Evolutionary conservation across 1,140 invertebrate species (phyloP), one percentile per base, ranked within the genome.

Genomic region (Homalodisca vitripennis): DNA sequence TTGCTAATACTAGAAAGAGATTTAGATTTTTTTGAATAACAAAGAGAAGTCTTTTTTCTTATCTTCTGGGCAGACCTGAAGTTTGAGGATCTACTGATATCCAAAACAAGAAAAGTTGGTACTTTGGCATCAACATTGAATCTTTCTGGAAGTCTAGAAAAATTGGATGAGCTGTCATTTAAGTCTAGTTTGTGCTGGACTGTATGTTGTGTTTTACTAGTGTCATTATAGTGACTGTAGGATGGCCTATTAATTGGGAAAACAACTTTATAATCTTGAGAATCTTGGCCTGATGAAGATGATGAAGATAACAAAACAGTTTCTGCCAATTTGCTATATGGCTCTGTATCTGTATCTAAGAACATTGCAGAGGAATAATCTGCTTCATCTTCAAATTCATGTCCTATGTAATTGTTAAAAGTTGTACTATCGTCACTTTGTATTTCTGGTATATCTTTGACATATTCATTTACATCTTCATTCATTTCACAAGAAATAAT

Each of bases 51-150:
- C n/a, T n/a, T n/a, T n/a, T n/a, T n/a, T n/a, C n/a, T n/a, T n/a
- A n/a, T n/a, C n/a, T n/a, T n/a, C n/a, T n/a, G n/a, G n/a, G n/a
- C n/a, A n/a, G n/a, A n/a, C 34, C 17, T 17, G 34, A 6, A 22
- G 55, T 14, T 60, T 60, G 26, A 24, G 12, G 6, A 6, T 53
- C 20, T 12, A 24, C 55, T 27, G 55, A n/a, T n/a, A 13, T 60
- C 55, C 6, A 26, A 60, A 60, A 60, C 55, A 3, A 60, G 12
- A 27, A 60, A 60, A 60, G 14, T 60, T 13, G 55, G 55, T 60
- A 27, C 24, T 60, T 60, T 60, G 2, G 29, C 29, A 27, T 60
- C 55, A 60, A 60, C 22, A n/a, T 60, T 60, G 24, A 60, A 60
- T 30, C 27, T 60, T 10, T 60, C 27, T 27, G 14, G n/a, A n/a